Conservation (phyloP, 92 coral and sea anemone species). For the Parazoanthus swiftii region DNA sequence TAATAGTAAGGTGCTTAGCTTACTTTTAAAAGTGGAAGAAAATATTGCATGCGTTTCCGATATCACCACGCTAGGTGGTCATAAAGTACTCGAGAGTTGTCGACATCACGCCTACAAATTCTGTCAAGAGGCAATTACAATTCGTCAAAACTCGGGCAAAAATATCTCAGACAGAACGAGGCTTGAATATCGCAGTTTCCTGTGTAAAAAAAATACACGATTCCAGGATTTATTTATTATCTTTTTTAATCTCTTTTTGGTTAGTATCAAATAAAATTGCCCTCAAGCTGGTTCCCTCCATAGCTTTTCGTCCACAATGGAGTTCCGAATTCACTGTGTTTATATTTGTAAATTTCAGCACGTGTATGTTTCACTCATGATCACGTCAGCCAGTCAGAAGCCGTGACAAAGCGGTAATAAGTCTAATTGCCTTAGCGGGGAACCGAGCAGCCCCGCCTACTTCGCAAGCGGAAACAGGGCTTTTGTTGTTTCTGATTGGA, state of each 20-base stretch:
- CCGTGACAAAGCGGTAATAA: conserved; percentile 48
- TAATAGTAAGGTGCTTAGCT: neutral
- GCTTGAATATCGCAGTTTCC: neutral
- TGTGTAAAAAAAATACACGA: neutral
- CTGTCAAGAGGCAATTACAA: neutral
- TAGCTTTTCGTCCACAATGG: neutral
- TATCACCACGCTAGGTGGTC: conserved; percentile 22
- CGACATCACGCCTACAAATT: neutral
- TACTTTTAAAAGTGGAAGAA: neutral
- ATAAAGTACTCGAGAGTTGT: neutral
- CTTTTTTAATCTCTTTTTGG: neutral
- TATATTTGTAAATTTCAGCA: conserved; percentile 60
- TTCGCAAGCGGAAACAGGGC: conserved; percentile 66
- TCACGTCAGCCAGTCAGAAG: conserved; percentile 46
- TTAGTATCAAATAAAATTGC: neutral
- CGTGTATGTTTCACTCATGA: conserved; percentile 58
- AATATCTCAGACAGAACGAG: neutral
- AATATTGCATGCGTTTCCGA: conserved; percentile 19
- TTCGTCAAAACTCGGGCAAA: neutral
- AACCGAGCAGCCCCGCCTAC: conserved; percentile 67
- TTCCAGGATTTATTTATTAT: no score
- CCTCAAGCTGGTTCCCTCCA: neutral
- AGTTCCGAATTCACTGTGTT: conserved; percentile 39
- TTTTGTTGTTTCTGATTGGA: conserved; percentile 68
- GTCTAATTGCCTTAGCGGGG: conserved; percentile 52